Percentiles rank a stretch among this genome's conserved stretches.
phyloP scores from a whole-genome alignment of 2,888 invertebrate genomes.

The Netelia fuscicornis region DNA sequence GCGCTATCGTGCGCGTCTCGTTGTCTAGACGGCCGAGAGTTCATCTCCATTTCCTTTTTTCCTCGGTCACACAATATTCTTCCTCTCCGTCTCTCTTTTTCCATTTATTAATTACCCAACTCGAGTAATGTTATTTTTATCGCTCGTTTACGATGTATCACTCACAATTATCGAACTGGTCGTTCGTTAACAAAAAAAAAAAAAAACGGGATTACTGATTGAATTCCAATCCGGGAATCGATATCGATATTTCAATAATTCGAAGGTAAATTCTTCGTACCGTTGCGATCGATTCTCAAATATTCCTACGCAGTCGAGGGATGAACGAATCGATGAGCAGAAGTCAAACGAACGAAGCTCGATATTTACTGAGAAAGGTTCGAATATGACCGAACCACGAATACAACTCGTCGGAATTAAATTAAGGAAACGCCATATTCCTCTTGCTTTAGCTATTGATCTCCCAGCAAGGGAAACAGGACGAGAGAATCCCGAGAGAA shows the following conservation, averaged over 20 bases:
- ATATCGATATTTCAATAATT: no score
- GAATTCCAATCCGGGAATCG: no score
- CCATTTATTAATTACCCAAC: constrained; percentile 1
- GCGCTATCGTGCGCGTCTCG: constrained; percentile 30
- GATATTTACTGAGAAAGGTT: background rate
- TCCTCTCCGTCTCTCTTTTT: no score
- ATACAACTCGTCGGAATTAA: background rate
- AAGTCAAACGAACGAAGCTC: background rate
- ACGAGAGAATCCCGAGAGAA: no score
- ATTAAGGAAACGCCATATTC: constrained; percentile 18
- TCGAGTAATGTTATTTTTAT: constrained; percentile 8
- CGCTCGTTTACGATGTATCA: background rate
- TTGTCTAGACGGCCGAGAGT: background rate
- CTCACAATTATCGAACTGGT: background rate
- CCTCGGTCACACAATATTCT: background rate
- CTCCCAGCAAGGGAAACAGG: background rate
- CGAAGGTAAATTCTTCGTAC: no score
- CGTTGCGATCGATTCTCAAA: no score
- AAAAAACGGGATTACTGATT: no score
- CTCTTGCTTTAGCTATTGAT: background rate
- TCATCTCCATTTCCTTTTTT: background rate
- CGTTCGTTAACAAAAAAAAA: no score
- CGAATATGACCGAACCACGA: background rate
- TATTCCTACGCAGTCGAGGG: background rate
- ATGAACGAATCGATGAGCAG: background rate